A percentile compares a stretch with the other conserved stretches of the same genome.
phyloP scores from a whole-genome alignment of 2,888 invertebrate species.

The Macaria notata region DNA sequence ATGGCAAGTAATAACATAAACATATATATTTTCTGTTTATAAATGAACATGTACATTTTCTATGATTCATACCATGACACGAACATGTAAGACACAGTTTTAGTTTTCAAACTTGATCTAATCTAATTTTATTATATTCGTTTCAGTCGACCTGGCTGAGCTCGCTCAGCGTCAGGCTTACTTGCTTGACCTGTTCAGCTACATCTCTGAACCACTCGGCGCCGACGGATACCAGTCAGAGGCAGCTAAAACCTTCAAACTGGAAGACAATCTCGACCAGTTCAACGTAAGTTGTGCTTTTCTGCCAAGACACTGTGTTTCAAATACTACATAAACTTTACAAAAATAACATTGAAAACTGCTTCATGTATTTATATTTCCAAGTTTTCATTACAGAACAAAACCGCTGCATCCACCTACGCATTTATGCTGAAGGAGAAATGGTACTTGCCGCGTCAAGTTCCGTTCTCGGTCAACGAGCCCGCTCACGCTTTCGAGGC shows the following conservation, averaged over 20 bases:
- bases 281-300: slow-evolving; percentile 14
- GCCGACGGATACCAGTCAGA: slow-evolving; percentile 63
- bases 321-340: too few species aligned
- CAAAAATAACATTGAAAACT: not conserved
- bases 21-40: too few species aligned
- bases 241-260: slow-evolving; percentile 74
- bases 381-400: not conserved
- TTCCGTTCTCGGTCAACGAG: slow-evolving; percentile 82
- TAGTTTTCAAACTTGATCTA: not conserved
- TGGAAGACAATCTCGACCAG: slow-evolving; percentile 72
- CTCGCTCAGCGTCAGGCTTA: slow-evolving; percentile 64
- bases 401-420: too few species aligned
- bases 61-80: too few species aligned
- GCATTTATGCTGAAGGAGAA: slow-evolving; percentile 66
- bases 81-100: too few species aligned
- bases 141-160: slow-evolving; percentile 71
- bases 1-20: not conserved
- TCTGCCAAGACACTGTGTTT: too few species aligned
- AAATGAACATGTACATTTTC: too few species aligned
- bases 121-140: not conserved
- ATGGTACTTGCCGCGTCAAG: slow-evolving; percentile 80
- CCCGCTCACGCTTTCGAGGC: slow-evolving; percentile 83
- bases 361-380: not conserved
- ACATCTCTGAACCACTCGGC: slow-evolving; percentile 80
- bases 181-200: slow-evolving; percentile 68